A percentile compares a stretch with the other conserved stretches of the same genome.
Evolutionary conservation across 2,888 invertebrate genomes (phyloP).

Genomic region (Philonicus albiceps): DNA sequence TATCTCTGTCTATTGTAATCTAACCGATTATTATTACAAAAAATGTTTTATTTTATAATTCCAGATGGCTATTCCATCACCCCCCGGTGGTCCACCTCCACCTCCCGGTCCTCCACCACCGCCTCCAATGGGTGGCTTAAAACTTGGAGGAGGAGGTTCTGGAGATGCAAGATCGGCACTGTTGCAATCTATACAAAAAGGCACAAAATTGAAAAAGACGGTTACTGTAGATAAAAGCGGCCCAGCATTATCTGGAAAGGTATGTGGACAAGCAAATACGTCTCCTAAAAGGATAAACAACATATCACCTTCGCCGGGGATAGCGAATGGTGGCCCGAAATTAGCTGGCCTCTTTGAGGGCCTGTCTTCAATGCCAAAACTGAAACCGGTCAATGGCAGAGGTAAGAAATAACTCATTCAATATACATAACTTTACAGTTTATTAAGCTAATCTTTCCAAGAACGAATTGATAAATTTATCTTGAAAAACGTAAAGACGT

Average conservation of each 20-base stretch:
- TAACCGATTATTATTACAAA: too few relatives aligned
- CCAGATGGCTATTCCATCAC: slow-evolving; percentile 67
- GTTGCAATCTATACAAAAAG: slow-evolving; percentile 83
- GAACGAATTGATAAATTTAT: neutral
- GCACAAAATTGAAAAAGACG: slow-evolving; percentile 81
- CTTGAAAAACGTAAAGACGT: neutral
- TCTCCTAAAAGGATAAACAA: slow-evolving; percentile 47
- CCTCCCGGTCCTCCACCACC: slow-evolving; percentile 74
- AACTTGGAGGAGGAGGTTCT: slow-evolving; percentile 58
- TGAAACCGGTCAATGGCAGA: slow-evolving; percentile 62
- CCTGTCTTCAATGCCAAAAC: slow-evolving; percentile 61
- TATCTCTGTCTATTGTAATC: too few relatives aligned
- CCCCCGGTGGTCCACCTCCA: slow-evolving; percentile 68
- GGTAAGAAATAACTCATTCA: slow-evolving; percentile 48
- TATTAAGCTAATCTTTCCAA: neutral
- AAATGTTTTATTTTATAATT: neutral
- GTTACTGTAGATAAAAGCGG: slow-evolving; percentile 91
- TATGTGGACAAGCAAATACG: slow-evolving; percentile 36
- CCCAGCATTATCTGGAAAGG: slow-evolving; percentile 76
- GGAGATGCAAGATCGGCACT: slow-evolving; percentile 73
- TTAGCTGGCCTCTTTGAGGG: slow-evolving; percentile 62
- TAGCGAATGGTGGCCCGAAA: slow-evolving; percentile 60
- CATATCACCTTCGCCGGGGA: slow-evolving; percentile 51
- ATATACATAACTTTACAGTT: neutral
- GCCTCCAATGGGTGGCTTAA: slow-evolving; percentile 63